These are phyloP conservation scores for Pachyrhynchus sulphureomaculatus DNA, from an alignment of 1,140 invertebrate species.

Conservation along the genomic window DNA sequence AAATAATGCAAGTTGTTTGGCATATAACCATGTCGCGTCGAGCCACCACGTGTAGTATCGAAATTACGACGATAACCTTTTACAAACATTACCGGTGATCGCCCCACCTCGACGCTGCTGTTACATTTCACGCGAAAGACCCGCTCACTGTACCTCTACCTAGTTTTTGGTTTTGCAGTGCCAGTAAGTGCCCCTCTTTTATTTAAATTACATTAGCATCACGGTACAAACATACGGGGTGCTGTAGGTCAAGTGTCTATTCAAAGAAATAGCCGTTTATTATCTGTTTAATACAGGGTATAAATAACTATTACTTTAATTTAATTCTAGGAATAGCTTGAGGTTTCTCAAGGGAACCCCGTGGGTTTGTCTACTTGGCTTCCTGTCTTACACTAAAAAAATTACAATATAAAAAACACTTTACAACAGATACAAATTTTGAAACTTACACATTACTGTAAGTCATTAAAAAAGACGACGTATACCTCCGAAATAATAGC, in stretches of 20 bases:
- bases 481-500: too few relatives aligned
- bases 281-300: too few relatives aligned
- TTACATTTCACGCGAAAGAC: background rate
- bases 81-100: conserved; percentile 1
- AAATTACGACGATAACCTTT: background rate
- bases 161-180: background rate
- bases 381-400: too few relatives aligned
- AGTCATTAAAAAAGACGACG: too few relatives aligned
- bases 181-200: conserved; percentile 10
- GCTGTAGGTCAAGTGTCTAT: conserved; percentile 20
- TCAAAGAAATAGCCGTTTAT: too few relatives aligned
- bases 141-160: conserved; percentile 5
- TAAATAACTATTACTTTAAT: too few relatives aligned
- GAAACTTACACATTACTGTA: too few relatives aligned
- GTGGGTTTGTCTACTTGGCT: too few relatives aligned
- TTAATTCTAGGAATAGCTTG: too few relatives aligned
- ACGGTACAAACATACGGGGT: conserved; percentile 2
- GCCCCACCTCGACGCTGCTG: background rate
- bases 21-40: conserved; percentile 11
- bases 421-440: too few relatives aligned
- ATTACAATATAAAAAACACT: too few relatives aligned
- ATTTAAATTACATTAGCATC: background rate
- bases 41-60: conserved; percentile 26
- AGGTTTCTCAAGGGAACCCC: too few relatives aligned
- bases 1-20: background rate